Conservation (phyloP, 1,140 invertebrate species). For the Bombus affinis region DNA sequence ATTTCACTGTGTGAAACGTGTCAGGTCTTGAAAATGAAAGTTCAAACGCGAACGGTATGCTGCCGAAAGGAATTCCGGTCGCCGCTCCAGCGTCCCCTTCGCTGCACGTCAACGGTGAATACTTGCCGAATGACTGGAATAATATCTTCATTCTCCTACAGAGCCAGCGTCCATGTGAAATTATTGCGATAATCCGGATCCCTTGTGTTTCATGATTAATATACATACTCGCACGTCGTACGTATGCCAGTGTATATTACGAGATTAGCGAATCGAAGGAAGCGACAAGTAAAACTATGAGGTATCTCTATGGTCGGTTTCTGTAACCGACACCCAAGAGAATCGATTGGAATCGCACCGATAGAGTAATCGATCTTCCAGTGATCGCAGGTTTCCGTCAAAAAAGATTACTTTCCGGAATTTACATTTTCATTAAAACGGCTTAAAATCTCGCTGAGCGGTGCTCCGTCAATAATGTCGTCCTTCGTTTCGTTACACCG, state of each 20-base stretch:
- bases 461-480: constrained; percentile 25
- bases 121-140: constrained; percentile 11
- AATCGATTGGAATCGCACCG: neutral
- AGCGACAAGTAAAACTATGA: no score
- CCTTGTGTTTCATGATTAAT: neutral
- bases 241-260: neutral
- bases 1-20: constrained; percentile 8
- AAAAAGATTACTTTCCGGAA: constrained; percentile 39
- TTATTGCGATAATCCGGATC: neutral
- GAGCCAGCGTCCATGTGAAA: neutral
- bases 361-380: constrained; percentile 45
- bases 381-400: neutral
- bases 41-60: constrained; percentile 23
- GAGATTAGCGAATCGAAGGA: neutral
- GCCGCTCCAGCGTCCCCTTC: neutral
- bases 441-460: constrained; percentile 37
- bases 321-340: neutral
- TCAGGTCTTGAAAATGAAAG: constrained; percentile 28
- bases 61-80: neutral
- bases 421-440: constrained; percentile 67
- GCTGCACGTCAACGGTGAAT: constrained; percentile 1
- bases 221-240: neutral
- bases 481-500: neutral
- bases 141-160: neutral
- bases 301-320: neutral